Evolutionary conservation across 2,113 vertebrate genomes (phyloP).

Genomic region (Neomonachus schauinslandi): DNA sequence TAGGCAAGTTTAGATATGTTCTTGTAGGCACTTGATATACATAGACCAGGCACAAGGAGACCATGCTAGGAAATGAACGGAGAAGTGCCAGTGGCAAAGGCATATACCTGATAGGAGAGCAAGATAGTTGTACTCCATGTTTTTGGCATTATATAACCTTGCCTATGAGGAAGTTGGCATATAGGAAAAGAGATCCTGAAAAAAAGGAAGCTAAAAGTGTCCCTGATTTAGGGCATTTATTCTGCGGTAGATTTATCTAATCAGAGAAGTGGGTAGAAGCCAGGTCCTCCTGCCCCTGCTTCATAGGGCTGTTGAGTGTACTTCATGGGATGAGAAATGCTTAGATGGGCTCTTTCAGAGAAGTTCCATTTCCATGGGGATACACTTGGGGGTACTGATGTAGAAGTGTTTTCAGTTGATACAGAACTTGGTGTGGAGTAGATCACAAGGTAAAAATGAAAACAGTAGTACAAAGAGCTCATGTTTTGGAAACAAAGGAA

Average conservation of each 20-base stretch:
- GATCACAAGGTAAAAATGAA: slow-evolving; percentile 48
- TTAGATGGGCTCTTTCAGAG: neutral
- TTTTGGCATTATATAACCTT: neutral
- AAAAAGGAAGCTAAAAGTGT: neutral
- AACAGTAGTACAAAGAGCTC: neutral
- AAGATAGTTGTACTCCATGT: neutral
- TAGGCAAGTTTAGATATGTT: neutral
- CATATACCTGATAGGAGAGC: neutral
- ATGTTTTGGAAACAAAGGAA: slow-evolving; percentile 33
- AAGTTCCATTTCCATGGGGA: neutral
- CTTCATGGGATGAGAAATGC: neutral
- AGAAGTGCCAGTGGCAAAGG: neutral
- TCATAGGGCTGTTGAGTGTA: neutral
- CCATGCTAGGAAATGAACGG: neutral
- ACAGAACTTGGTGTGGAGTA: neutral
- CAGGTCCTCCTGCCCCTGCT: neutral
- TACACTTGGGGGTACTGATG: neutral
- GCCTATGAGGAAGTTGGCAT: neutral
- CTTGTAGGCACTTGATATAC: neutral
- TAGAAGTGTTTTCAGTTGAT: neutral
- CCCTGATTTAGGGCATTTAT: neutral
- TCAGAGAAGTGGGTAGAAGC: neutral
- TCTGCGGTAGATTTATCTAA: neutral
- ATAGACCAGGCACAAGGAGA: slow-evolving; percentile 1
- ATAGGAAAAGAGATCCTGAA: neutral